A percentile compares a stretch with the other conserved stretches of the same genome.
phyloP scores from a whole-genome alignment of 2,797 vertebrate genomes.

The Meriones psammophilus region DNA sequence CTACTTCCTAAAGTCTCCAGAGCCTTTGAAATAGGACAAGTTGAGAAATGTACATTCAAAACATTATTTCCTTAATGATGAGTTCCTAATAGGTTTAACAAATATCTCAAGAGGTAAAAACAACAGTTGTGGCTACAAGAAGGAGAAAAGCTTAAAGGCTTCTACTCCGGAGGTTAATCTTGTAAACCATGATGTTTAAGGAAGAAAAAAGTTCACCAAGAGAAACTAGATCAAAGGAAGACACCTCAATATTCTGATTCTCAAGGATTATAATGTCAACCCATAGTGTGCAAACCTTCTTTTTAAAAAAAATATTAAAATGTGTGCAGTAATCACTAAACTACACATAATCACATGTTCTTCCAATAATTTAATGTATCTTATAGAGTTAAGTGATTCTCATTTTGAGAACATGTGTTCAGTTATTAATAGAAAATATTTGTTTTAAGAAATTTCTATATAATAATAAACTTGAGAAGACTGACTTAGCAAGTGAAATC shows the following conservation, averaged over 20 bases:
- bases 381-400: conserved; percentile 6
- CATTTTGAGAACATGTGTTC: conserved; percentile 6
- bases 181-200: background rate
- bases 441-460: conserved; percentile 20
- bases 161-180: background rate
- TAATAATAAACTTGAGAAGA: conserved; percentile 6
- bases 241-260: background rate
- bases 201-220: background rate
- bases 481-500: background rate
- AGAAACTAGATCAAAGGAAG: background rate
- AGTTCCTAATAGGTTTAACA: background rate
- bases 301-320: background rate
- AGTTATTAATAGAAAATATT: conserved; percentile 31
- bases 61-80: conserved; percentile 26
- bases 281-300: background rate
- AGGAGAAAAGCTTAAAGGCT: background rate
- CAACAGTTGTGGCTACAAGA: background rate
- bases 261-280: background rate
- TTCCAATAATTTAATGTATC: conserved; percentile 35
- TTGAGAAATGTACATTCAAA: background rate
- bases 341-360: background rate
- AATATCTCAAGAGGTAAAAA: conserved; percentile 23
- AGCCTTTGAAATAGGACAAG: background rate
- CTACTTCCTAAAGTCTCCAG: background rate
- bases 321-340: conserved; percentile 14